Base-by-base conservation (phyloP, 2,888 invertebrate species). In the Ophion ventricosus region DNA sequence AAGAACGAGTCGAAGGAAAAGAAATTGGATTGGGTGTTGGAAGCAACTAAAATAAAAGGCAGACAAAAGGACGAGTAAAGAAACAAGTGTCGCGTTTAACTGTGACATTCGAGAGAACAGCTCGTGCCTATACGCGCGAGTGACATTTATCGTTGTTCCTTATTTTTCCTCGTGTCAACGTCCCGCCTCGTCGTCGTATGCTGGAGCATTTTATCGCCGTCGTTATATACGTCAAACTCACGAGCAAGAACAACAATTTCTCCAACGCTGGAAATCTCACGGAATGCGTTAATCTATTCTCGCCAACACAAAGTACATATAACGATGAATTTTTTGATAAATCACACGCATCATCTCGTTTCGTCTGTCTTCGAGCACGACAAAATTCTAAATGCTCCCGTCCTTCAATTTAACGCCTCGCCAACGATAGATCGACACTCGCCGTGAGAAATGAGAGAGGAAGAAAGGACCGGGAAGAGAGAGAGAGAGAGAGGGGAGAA, bases 401-500 rank as follows among this genome's bases (percentile, higher is more conserved):
- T 74, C 76, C 72, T 59, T 57, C 85, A 85, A 85, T 85, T 85
- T 83, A 83, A 85, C 85, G 80, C 69, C 77, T 83, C 67, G 80
- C 29, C 80, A 64, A 74, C 49, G 49, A 61, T 40, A 76, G 80
- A 83, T 80, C 73, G 80, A 82, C 64, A 74, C 77, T 77, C 61
- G 59, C 54, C 61, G 40, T 64, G 75, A 76, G 63, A 72, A 57
- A 63, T 23, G 26, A 73, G 76, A 73, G 43, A 49, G 67, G 20
- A 29, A 66, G 76, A 57, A 29, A 57, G 61, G n/a, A n/a, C n/a
- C n/a, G n/a, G n/a, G n/a, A n/a, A 56, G 81, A 78, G 56, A 25
- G 26, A 11, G 43, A 25, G 57, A 66, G 40, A 49, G 20, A 61
- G 23, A 69, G 43, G 56, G 14, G 49, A 49, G 17, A 83, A 70